These are phyloP conservation scores for Melanaphis sacchari DNA, from an alignment of 1,140 invertebrate genomes.

Conservation along the genomic window DNA sequence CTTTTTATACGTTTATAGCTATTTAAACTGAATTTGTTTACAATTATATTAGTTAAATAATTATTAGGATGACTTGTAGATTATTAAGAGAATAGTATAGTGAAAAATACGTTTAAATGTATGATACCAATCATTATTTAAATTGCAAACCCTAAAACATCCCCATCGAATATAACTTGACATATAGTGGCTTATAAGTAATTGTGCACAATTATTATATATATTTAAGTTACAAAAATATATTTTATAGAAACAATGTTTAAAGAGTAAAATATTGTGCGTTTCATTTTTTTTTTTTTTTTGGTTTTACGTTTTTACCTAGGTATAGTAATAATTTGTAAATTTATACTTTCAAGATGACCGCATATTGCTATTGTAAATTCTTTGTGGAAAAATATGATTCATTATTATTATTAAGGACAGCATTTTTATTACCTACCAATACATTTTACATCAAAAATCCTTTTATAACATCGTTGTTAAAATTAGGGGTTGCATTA, in stretches of 20 bases:
- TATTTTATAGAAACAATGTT: not conserved
- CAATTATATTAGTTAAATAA: too few species aligned
- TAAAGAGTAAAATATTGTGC: not conserved
- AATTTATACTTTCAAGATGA: not conserved
- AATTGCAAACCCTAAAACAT: too few species aligned
- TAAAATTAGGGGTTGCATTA: not conserved
- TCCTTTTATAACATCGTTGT: not conserved
- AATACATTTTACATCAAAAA: not conserved
- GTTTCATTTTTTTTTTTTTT: not conserved
- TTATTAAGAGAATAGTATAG: too few species aligned
- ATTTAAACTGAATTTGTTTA: too few species aligned
- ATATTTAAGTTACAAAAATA: not conserved
- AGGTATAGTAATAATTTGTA: not conserved
- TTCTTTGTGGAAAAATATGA: not conserved
- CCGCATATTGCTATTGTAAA: not conserved
- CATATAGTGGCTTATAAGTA: not conserved
- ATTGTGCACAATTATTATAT: not conserved
- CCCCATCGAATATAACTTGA: too few species aligned
- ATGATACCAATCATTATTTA: too few species aligned
- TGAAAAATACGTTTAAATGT: too few species aligned
- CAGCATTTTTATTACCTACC: not conserved
- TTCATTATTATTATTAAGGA: constrained; percentile 23
- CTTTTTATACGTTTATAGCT: too few species aligned
- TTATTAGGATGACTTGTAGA: too few species aligned
- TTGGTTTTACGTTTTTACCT: not conserved